phyloP scores from a whole-genome alignment of 2,888 invertebrate species.

The Galeopsomyia nigrocyanea region DNA sequence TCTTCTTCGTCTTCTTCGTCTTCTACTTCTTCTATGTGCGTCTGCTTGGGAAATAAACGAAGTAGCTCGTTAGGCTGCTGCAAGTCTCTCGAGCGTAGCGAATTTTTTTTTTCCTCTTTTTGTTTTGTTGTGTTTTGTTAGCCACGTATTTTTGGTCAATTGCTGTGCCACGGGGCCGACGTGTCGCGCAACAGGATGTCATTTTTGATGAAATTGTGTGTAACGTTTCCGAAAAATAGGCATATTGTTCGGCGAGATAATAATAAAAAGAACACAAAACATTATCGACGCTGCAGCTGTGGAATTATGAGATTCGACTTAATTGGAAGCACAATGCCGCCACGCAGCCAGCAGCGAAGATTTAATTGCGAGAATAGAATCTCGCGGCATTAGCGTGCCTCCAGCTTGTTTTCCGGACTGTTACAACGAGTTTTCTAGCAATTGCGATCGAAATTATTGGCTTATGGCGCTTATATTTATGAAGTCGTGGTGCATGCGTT shows the following conservation, averaged over 20 bases:
- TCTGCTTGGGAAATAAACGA: constrained; percentile 16
- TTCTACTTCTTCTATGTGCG: no score
- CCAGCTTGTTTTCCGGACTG: constrained; percentile 27
- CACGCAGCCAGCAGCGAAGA: not conserved
- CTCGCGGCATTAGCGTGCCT: constrained; percentile 5
- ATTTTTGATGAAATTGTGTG: no score
- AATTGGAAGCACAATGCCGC: constrained; percentile 37
- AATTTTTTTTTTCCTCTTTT: no score
- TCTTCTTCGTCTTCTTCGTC: not conserved
- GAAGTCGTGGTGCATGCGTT: no score
- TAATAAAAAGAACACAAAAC: no score
- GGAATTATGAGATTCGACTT: constrained; percentile 29
- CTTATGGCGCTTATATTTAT: no score
- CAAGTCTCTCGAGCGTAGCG: constrained; percentile 29
- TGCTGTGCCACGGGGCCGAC: no score
- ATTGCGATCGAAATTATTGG: not conserved
- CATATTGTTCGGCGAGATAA: no score
- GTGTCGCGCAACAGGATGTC: no score
- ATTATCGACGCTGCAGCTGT: not conserved
- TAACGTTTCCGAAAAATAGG: no score
- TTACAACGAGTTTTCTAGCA: constrained; percentile 15
- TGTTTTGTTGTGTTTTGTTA: no score
- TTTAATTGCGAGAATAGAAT: constrained; percentile 26
- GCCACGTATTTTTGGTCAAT: no score
- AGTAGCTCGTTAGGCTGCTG: constrained; percentile 13